Evolutionary conservation across 2,113 vertebrate genomes (phyloP), one percentile per base, ranked within the genome.

Genomic region (Tichodroma muraria): DNA sequence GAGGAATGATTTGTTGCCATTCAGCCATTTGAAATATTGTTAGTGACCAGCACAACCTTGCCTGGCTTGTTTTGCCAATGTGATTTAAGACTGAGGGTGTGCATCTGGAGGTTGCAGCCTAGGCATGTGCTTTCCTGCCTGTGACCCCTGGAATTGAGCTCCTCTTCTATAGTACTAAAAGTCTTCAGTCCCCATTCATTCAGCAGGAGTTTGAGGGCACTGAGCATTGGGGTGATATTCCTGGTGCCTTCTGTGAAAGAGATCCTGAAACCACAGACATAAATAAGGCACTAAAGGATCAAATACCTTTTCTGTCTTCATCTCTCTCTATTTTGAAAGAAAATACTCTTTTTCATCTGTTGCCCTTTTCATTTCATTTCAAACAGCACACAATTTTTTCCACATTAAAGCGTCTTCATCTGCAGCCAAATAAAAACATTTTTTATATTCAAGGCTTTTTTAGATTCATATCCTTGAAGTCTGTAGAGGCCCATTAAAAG

Each of bases 401-500:
- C 72, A 84, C 37, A 86, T 60, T 91, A 75, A 88, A 75, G 6
- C 33, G 14, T 53, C 45, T 90, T 93, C 60, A 94, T 60, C 82
- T 81, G 44, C 85, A 86, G 76, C 49, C 76, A 95, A 88, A 92
- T 38, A 84, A 85, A 88, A 91, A 38, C 15, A 64, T 56, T 95
- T n/a, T 75, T 77, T 19, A 49, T 90, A 86, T 60, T 53, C 65
- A 35, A 31, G 0, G 6, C 23, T 45, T 64, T 70, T 89, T 88
- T 30, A 84, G 49, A 71, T 81, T 91, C 44, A 33, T 60, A 71
- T 33, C 40, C 40, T 83, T 64, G 49, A 92, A 63, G 25, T 47
- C 88, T 83, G 15, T 21, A 80, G 59, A 70, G 75, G 49, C 18
- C n/a, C 52, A 71, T 92, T 90, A 79, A 60, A 85, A 95, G 72